Conservation (phyloP, 2,797 vertebrate species). For the Sebastes nivosus region DNA sequence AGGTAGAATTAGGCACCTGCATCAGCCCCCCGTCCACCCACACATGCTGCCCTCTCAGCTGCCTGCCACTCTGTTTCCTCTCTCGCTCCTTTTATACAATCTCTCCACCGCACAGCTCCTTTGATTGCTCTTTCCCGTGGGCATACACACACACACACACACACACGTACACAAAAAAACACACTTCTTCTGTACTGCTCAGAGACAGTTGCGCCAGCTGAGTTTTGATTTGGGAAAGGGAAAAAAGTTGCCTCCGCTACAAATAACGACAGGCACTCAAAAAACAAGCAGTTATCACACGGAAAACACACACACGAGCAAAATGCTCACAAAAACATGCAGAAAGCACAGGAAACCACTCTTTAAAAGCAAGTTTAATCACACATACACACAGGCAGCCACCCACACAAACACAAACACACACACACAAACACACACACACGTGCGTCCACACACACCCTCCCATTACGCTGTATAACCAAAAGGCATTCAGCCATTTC, state of each 20-base stretch:
- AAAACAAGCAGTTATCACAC: slow-evolving; percentile 50
- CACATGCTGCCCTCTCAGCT: slow-evolving; percentile 75
- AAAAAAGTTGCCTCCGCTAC: slow-evolving; percentile 65
- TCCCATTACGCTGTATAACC: slow-evolving; percentile 63
- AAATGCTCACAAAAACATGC: slow-evolving; percentile 47
- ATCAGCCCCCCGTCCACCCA: slow-evolving; percentile 65
- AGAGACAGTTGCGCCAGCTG: slow-evolving; percentile 63
- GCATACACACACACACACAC: slow-evolving; percentile 26
- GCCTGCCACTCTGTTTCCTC: slow-evolving; percentile 72
- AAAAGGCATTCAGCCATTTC: slow-evolving; percentile 80
- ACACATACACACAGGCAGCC: slow-evolving; percentile 54
- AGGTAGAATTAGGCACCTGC: slow-evolving; percentile 77
- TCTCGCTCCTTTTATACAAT: slow-evolving; percentile 62
- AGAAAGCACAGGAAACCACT: slow-evolving; percentile 30
- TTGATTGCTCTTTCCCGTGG: slow-evolving; percentile 69
- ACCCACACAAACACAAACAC: slow-evolving; percentile 50
- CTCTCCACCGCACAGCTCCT: slow-evolving; percentile 66
- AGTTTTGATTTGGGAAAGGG: slow-evolving; percentile 64
- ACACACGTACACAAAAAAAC: slow-evolving; percentile 12
- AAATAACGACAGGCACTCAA: slow-evolving; percentile 70
- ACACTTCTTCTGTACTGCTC: slow-evolving; percentile 44
- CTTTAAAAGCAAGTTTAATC: slow-evolving; percentile 56
- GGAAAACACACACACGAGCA: slow-evolving; percentile 25
- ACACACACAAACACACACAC: slow-evolving; percentile 51
- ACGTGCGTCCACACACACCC: slow-evolving; percentile 52